These are phyloP conservation scores for Lithophane socia DNA, from an alignment of 2,888 invertebrate species.

Conservation along the genomic window DNA sequence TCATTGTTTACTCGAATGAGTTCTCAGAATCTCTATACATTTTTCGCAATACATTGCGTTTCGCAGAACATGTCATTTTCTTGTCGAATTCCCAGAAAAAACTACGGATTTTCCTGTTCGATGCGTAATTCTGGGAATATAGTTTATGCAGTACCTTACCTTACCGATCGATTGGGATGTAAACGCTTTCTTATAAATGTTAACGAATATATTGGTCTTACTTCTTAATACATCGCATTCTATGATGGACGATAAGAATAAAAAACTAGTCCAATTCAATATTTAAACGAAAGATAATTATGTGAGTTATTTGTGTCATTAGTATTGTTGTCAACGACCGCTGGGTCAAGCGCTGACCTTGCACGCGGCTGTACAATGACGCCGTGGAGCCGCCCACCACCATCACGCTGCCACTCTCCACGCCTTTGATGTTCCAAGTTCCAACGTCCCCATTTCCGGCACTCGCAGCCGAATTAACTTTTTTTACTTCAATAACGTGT, in stretches of 20 bases:
- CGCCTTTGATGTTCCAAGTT: slow-evolving; percentile 53
- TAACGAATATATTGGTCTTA: not conserved
- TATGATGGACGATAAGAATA: not conserved
- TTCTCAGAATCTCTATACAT: slow-evolving; percentile 46
- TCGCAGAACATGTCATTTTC: slow-evolving; percentile 31
- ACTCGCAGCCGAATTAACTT: slow-evolving; percentile 25
- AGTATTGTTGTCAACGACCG: slow-evolving; percentile 53
- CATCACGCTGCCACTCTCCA: slow-evolving; percentile 15
- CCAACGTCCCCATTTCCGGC: slow-evolving; percentile 51
- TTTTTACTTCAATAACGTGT: slow-evolving; percentile 29
- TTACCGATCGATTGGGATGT: not conserved
- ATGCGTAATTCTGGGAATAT: slow-evolving; percentile 27
- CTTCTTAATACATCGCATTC: not conserved
- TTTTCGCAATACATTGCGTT: slow-evolving; percentile 42
- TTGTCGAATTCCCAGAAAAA: slow-evolving; percentile 24
- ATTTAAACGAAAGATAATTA: not conserved
- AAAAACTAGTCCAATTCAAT: not conserved
- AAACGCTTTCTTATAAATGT: not conserved
- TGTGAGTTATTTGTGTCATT: slow-evolving; percentile 26
- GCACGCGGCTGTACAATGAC: slow-evolving; percentile 53
- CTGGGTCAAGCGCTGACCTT: slow-evolving; percentile 62
- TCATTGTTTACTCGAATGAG: slow-evolving; percentile 37
- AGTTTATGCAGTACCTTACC: not conserved
- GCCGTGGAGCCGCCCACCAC: slow-evolving; percentile 44
- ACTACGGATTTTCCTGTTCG: slow-evolving; percentile 51